These are phyloP conservation scores for Eulemur albifrons DNA, from an alignment of 2,797 vertebrate genomes.

Conservation along the genomic window DNA sequence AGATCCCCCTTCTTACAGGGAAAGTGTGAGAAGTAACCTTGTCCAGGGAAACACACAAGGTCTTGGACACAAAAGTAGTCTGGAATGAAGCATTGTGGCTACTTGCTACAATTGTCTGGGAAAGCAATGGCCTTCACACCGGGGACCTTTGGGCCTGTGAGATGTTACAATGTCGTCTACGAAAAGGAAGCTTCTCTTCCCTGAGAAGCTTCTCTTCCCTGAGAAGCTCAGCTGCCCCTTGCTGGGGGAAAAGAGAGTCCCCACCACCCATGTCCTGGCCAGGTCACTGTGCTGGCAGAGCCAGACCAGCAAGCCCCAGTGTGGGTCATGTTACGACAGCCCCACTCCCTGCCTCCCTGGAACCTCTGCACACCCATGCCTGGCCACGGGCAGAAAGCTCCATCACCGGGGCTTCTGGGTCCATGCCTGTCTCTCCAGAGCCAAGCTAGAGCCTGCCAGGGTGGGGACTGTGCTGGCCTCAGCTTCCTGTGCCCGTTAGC, in stretches of 20 bases:
- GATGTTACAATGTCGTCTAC: neutral
- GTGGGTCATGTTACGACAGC: neutral
- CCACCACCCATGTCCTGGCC: rapidly evolving
- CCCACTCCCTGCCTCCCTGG: no score
- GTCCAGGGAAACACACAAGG: neutral
- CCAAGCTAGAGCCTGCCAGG: no score
- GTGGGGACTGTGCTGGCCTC: rapidly evolving
- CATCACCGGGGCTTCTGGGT: neutral
- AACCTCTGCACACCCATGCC: neutral
- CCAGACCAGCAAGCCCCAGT: neutral
- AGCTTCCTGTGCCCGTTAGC: neutral
- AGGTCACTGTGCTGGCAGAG: neutral
- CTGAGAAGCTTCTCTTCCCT: neutral
- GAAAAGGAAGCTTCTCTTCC: neutral
- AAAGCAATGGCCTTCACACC: neutral
- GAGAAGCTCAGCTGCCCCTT: neutral
- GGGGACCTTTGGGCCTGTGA: neutral
- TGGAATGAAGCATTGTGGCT: neutral
- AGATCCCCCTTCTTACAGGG: neutral
- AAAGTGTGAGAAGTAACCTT: neutral
- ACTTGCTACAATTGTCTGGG: neutral
- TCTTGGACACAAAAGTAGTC: neutral
- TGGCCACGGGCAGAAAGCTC: neutral
- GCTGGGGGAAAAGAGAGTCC: neutral
- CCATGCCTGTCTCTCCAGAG: neutral